Evolutionary conservation across 2,113 vertebrate genomes (phyloP).

Genomic region (Dasypus novemcinctus): DNA sequence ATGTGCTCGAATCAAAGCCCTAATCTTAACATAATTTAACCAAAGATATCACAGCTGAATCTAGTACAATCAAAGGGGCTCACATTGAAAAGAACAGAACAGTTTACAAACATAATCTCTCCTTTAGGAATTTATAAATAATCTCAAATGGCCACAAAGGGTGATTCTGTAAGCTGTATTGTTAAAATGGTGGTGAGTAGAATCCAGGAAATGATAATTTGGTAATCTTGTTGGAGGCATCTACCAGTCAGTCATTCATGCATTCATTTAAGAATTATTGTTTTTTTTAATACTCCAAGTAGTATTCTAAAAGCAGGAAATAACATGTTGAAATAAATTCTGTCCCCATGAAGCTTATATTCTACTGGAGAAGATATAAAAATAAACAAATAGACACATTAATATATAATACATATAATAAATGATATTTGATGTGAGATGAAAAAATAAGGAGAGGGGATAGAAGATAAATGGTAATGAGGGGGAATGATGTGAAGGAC

Average conservation of each 20-base stretch:
- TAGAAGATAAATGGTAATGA: not conserved
- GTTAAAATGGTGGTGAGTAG: not conserved
- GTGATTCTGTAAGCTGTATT: not conserved
- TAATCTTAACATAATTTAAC: too few species aligned
- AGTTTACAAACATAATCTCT: too few species aligned
- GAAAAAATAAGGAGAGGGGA: not conserved
- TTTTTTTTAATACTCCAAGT: not conserved
- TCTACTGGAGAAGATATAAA: not conserved
- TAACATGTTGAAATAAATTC: not conserved
- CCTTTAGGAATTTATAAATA: too few species aligned
- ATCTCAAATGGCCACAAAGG: too few species aligned
- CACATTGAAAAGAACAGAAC: too few species aligned
- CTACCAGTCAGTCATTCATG: not conserved
- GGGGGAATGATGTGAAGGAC: not conserved
- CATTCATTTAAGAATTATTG: not conserved
- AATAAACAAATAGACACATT: not conserved
- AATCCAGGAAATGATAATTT: not conserved
- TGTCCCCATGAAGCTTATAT: not conserved
- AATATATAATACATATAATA: not conserved
- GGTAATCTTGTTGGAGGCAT: not conserved
- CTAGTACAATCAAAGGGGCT: too few species aligned
- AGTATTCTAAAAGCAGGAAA: not conserved
- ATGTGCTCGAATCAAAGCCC: too few species aligned
- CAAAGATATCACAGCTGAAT: too few species aligned
- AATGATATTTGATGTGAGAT: not conserved